A percentile compares a stretch with the other conserved stretches of the same genome.
Conservation (phyloP, 2,888 invertebrate genomes). For the Epiblema foenella region DNA sequence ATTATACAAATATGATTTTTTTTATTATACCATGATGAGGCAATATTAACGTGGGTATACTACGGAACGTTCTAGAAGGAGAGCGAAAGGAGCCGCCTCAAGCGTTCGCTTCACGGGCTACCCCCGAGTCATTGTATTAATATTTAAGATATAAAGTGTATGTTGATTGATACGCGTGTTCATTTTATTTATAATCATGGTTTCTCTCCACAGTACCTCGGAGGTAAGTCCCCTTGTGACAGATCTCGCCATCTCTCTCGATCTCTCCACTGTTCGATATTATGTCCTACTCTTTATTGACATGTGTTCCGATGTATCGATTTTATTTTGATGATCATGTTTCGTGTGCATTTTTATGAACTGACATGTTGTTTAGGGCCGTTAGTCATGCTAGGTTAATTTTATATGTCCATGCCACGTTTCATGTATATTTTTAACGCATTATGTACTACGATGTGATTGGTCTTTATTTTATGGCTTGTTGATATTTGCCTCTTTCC, state of each 20-base stretch:
- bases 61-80: conserved; percentile 20
- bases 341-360: conserved; percentile 46
- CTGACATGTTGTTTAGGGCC: conserved; percentile 43
- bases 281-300: conserved; percentile 37
- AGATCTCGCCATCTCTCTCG: conserved; percentile 38
- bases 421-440: conserved; percentile 35
- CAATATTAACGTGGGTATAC: neutral
- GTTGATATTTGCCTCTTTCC: conserved; percentile 45
- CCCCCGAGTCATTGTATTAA: conserved; percentile 75
- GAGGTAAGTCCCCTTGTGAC: conserved; percentile 75
- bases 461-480: conserved; percentile 44
- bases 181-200: conserved; percentile 82
- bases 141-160: conserved; percentile 84
- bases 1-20: neutral
- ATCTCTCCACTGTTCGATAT: conserved; percentile 46
- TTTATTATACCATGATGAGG: neutral
- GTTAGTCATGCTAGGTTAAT: conserved; percentile 26
- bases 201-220: conserved; percentile 77
- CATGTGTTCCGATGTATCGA: conserved; percentile 29
- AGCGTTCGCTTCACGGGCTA: conserved; percentile 61
- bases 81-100: conserved; percentile 13
- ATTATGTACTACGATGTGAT: conserved; percentile 39
- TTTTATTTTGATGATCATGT: conserved; percentile 47
- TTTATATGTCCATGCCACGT: conserved; percentile 39
- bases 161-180: conserved; percentile 81